These are phyloP conservation scores for Leuciscus idus DNA, from an alignment of 2,113 vertebrate genomes.

Conservation along the genomic window DNA sequence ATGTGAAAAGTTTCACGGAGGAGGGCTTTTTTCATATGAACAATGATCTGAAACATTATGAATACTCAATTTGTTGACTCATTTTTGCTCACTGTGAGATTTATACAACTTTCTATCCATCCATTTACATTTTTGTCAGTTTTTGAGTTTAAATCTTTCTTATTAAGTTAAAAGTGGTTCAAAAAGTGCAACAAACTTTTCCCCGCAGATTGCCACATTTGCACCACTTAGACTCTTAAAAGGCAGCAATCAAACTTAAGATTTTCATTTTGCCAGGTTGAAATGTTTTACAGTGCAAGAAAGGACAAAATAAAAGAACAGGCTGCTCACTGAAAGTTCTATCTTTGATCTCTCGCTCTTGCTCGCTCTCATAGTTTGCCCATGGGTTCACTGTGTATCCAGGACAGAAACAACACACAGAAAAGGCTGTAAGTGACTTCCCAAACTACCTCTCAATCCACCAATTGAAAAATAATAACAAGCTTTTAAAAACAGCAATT, in stretches of 20 bases:
- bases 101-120: background rate
- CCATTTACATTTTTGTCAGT: background rate
- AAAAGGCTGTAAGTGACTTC: slow-evolving; percentile 63
- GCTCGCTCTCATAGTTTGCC: slow-evolving; percentile 45
- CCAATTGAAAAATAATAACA: slow-evolving; percentile 81
- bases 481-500: slow-evolving; percentile 77
- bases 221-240: background rate
- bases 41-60: background rate
- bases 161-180: background rate
- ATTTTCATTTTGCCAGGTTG: background rate
- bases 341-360: slow-evolving; percentile 17
- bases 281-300: background rate
- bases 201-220: background rate
- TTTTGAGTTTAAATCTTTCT: too few relatives aligned
- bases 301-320: background rate
- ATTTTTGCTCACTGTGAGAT: background rate
- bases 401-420: slow-evolving; percentile 74
- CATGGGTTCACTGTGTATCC: slow-evolving; percentile 63
- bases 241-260: background rate
- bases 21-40: background rate
- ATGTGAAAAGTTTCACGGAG: background rate
- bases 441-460: slow-evolving; percentile 71
- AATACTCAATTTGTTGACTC: background rate
- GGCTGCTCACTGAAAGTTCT: background rate
- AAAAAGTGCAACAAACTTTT: background rate